Evolutionary conservation across 2,888 invertebrate genomes (phyloP).

Genomic region (Andrena bucephala): DNA sequence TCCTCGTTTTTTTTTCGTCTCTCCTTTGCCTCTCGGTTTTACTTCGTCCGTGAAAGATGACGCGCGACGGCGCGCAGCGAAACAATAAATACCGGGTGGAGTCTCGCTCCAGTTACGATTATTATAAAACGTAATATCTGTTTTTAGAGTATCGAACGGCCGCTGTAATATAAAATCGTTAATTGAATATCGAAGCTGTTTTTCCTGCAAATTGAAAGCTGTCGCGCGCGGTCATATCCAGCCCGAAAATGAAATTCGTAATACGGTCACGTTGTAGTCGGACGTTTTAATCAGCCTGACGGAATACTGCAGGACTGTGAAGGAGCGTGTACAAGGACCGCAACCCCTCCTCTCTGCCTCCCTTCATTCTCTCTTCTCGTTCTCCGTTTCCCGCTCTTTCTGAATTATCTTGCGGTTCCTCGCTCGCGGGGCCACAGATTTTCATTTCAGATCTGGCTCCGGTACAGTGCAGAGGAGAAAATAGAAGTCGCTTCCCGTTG

Average conservation of each 20-base stretch:
- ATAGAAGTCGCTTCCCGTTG: conserved; percentile 71
- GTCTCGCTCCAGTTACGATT: conserved; percentile 23
- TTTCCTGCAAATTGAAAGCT: conserved; percentile 28
- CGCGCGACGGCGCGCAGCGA: conserved; percentile 18
- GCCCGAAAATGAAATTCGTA: conserved; percentile 46
- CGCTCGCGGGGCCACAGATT: conserved; percentile 76
- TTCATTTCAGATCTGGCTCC: conserved; percentile 80
- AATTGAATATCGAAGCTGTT: conserved; percentile 33
- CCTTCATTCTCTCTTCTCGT: background rate
- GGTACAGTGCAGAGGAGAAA: conserved; percentile 67
- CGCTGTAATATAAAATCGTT: conserved; percentile 20
- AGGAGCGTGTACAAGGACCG: conserved; percentile 16
- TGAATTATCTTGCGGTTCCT: conserved; percentile 71
- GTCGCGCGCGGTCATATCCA: background rate
- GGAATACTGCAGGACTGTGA: conserved; percentile 35
- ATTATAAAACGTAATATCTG: conserved; percentile 24
- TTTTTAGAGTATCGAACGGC: background rate
- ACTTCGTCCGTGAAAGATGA: conserved; percentile 49
- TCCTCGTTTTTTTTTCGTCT: background rate
- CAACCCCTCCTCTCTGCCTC: conserved; percentile 6
- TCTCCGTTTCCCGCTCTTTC: conserved; percentile 28
- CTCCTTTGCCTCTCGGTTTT: background rate
- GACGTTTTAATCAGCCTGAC: conserved; percentile 67
- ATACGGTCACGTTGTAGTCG: conserved; percentile 31
- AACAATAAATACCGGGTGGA: conserved; percentile 47